Evolutionary conservation across 2,888 invertebrate genomes (phyloP), one percentile per base, ranked within the genome.

Genomic region (Pollenia amentaria): DNA sequence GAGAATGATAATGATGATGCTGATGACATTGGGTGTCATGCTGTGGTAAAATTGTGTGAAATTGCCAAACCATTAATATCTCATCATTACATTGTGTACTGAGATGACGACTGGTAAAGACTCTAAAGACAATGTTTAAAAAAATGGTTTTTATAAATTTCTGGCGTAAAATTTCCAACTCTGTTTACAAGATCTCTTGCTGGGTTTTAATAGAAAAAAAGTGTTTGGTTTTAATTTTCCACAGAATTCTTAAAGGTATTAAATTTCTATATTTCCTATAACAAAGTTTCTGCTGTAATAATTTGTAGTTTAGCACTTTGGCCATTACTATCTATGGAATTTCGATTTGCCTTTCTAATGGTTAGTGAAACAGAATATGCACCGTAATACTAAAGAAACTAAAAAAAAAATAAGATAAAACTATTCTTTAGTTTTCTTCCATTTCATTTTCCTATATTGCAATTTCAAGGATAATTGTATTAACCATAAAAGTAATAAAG

Each of bases 41-140:
- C 88, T 87, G 88, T 83, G 83, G 84, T 42, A 64, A 70, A 76
- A 88, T 87, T 88, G 88, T 88, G 86, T 85, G 87, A 88, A 88
- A 88, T 88, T 84, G 88, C 87, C 87, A 84, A 82, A 86, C 86
- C 86, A 89, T 89, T 89, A 88, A 87, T 89, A 85, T 85, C 89
- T 87, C 89, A 89, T 89, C 84, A 88, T 89, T 87, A 84, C 44
- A 44, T 86, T 80, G 57, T 82, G 16, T 60, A n/a, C 29, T 57
- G 44, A 75, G 55, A 29, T 29, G 29, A 69, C 51, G 11, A 70
- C 70, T 67, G 65, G 57, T 57, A 51, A 29, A 62, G 60, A 69
- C 44, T 40, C 40, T 75, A 29, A 64, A 62, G 69, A 78, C 51
- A 75, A 72, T 69, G 48, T 16, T 79, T 60, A 72, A n/a, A n/a